Evolutionary conservation across 2,888 invertebrate genomes (phyloP).

Genomic region (Plutella xylostella): DNA sequence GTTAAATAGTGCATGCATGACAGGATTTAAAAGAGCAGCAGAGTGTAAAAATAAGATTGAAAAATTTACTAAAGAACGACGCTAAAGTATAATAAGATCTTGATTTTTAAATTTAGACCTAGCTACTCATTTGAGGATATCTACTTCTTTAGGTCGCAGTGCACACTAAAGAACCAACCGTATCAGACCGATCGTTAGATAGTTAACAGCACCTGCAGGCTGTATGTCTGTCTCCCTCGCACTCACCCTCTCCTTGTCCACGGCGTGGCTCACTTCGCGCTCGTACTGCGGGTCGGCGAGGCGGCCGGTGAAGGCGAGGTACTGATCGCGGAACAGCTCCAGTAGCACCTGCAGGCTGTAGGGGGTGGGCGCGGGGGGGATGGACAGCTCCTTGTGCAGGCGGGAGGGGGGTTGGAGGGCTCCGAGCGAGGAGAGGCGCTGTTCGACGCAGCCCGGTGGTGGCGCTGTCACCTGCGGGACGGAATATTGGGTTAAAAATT

Average conservation of each 20-base stretch:
- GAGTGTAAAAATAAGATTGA: too few species aligned
- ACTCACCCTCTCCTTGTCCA: conserved; percentile 82
- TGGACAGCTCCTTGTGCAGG: conserved; percentile 85
- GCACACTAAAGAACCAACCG: too few species aligned
- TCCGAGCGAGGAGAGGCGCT: conserved; percentile 85
- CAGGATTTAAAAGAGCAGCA: not conserved
- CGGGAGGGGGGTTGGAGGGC: conserved; percentile 71
- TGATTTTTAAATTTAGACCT: too few species aligned
- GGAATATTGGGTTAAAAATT: too few species aligned
- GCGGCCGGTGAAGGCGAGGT: conserved; percentile 83
- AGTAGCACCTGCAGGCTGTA: conserved; percentile 89
- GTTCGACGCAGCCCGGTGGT: conserved; percentile 92
- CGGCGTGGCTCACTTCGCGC: conserved; percentile 77
- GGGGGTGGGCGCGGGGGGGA: conserved; percentile 84
- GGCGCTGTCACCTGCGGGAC: conserved; percentile 77
- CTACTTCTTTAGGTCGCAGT: too few species aligned
- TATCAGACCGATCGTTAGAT: too few species aligned
- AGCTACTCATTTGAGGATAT: too few species aligned
- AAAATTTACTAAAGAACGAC: too few species aligned
- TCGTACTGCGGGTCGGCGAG: conserved; percentile 87
- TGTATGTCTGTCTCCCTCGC: not conserved
- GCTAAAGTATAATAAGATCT: too few species aligned
- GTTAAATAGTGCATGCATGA: not conserved
- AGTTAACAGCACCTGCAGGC: too few species aligned
- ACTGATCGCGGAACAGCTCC: conserved; percentile 88